phyloP scores from a whole-genome alignment of 2,797 vertebrate genomes.

The Sternotherus odoratus region DNA sequence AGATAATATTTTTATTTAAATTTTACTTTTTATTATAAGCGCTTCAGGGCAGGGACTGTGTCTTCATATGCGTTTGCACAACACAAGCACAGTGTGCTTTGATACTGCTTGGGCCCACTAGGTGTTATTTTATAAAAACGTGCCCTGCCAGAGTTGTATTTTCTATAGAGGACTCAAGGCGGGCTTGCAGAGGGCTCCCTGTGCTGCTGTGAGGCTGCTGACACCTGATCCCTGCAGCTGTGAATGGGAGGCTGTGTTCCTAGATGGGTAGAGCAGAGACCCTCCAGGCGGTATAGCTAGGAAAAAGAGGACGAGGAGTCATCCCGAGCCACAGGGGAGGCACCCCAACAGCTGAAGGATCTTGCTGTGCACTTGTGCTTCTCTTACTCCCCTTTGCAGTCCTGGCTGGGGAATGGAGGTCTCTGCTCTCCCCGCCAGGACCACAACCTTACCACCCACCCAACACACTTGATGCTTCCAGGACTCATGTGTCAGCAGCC shows the following conservation, averaged over 20 bases:
- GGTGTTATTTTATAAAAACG: neutral
- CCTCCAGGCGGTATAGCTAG: neutral
- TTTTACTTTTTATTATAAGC: neutral
- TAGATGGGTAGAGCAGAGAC: neutral
- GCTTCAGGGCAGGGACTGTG: neutral
- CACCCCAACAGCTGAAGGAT: neutral
- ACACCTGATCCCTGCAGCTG: neutral
- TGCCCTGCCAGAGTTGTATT: neutral
- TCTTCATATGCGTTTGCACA: neutral
- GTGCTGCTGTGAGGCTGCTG: neutral
- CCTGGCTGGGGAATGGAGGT: neutral
- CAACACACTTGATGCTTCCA: neutral
- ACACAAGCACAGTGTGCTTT: neutral
- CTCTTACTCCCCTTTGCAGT: neutral
- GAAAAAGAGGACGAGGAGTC: neutral
- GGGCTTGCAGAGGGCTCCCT: neutral
- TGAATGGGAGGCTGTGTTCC: neutral
- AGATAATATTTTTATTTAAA: slow-evolving; percentile 1
- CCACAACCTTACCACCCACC: neutral
- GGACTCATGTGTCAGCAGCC: neutral
- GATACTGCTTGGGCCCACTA: neutral
- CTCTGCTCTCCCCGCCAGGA: neutral
- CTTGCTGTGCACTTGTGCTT: neutral
- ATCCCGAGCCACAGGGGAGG: too few relatives aligned
- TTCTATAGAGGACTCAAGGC: neutral